Evolutionary conservation across 2,888 invertebrate genomes (phyloP), one percentile per base, ranked within the genome.

Genomic region (Apotomis turbidana): DNA sequence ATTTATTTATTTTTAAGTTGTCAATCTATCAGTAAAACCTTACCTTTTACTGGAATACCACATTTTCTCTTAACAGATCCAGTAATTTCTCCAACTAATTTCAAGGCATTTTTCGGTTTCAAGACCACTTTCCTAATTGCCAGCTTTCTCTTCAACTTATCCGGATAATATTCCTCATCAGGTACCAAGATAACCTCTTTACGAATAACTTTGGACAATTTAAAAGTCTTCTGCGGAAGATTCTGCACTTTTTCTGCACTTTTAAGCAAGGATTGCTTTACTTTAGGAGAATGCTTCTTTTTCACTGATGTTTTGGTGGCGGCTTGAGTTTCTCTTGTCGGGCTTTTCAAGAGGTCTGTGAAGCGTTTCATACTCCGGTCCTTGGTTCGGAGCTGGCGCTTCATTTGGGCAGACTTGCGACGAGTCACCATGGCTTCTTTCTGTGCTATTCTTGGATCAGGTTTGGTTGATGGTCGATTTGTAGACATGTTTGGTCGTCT

Each of bases 11-110:
- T 1, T 27, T 27, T 27, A 27, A 27, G 27, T 36, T 3, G 27
- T 9, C n/a, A 57, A 36, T 0, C 15, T 5, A 15, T 8, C 9
- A 27, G 5, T 27, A 54, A 68, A 44, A 60, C 70, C 44, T 54
- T 76, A 87, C 88, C 89, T 84, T 79, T 87, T 15, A 77, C 80
- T 4, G 90, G 89, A 5, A 78, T 79, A 0, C 75, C 71, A 52
- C 81, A 63, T 71, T 92, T 92, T 62, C 91, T 83, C 71, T 88
- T 91, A 73, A 86, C 89, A 36, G 75, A 4, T 77, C 75, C 82
- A 3, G 78, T 72, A 0, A 83, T 77, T 2, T 75, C 74, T 0
- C 76, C 87, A 4, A 90, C 79, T 4, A 87, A 76, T 76, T 81
- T 87, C 51, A 87, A 79, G 38, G 83, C 77, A 70, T 83, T 80